Percentiles rank a stretch among this genome's conserved stretches.
Conservation (phyloP, 2,888 invertebrate genomes). For the Orchesellides sinensis region DNA sequence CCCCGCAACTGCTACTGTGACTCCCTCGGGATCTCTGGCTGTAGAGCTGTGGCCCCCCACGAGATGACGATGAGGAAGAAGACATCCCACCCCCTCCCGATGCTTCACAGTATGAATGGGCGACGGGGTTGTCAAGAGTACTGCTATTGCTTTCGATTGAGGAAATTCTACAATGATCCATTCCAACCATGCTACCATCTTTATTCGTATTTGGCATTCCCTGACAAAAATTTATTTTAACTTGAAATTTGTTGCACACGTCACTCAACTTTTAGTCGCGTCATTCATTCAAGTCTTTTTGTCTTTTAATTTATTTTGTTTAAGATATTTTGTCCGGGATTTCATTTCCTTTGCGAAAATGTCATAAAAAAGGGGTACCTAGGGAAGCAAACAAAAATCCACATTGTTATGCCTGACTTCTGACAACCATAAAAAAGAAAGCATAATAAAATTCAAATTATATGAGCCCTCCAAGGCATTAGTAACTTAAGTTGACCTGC, state of each 20-base stretch:
- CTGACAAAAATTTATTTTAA: slow-evolving; percentile 13
- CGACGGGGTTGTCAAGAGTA: slow-evolving; percentile 15
- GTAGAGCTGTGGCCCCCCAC: slow-evolving; percentile 8
- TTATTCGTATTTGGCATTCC: slow-evolving; percentile 60
- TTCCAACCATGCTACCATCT: slow-evolving; percentile 66
- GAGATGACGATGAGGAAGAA: slow-evolving; percentile 6
- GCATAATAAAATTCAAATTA: too few relatives aligned
- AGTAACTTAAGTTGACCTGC: too few relatives aligned
- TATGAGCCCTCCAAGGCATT: too few relatives aligned
- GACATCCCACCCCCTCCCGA: slow-evolving; percentile 12
- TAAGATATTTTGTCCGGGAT: background rate
- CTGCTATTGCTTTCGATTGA: slow-evolving; percentile 51
- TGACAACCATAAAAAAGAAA: too few relatives aligned
- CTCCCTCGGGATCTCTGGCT: slow-evolving; percentile 42
- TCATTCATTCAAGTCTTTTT: background rate
- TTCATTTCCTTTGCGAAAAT: background rate
- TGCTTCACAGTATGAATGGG: slow-evolving; percentile 6
- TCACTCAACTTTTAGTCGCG: too few relatives aligned
- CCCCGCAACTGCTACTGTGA: slow-evolving; percentile 44
- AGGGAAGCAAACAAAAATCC: too few relatives aligned
- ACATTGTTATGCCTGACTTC: too few relatives aligned
- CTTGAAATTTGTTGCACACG: too few relatives aligned
- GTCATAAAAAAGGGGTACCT: too few relatives aligned
- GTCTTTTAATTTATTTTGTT: background rate
- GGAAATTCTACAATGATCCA: slow-evolving; percentile 62